Base-by-base conservation (phyloP, 2,797 vertebrate species). In the Diplodus sargus region DNA sequence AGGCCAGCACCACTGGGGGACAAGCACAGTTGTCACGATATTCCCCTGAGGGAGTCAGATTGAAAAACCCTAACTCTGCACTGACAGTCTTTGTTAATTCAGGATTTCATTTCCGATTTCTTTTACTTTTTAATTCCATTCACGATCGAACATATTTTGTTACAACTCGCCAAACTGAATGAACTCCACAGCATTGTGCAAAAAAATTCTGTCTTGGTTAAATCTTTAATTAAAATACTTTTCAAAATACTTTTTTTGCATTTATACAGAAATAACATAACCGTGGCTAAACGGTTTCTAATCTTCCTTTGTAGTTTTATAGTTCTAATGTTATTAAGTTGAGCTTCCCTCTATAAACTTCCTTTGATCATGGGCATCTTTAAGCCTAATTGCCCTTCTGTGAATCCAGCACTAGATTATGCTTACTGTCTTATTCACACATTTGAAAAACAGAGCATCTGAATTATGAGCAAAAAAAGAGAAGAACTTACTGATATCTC, bases 401-500 rank as follows among this genome's bases (percentile, higher is more conserved):
- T 70, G 18, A 76, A 59, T 53, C 42, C 18, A 52, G 58, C n/a
- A 18, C 10, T 4, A 5, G 20, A 62, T 22, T 18, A 39, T 39
- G 34, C 9, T 71, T 23, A 13, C 34, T 67, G 18, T 64, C 28
- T 60, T 63, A 42, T 34, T 75, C 15, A 45, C 5, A 15, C 54
- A 14, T 45, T 34, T 14, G 11, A 42, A 57, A 67, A 30, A 81
- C 69, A 63, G 1, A 25, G 3, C 34, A 17, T 70, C 17, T 51
- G 18, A 76, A 34, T 1, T 13, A 30, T 28, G 20, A 57, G 10
- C 54, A 48, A 73, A 13, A 22, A 34, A 43, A 54, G 39, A 23
- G 15, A 57, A 23, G 18, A 47, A 48, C 97, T 91, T 94, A 99
- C 98, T 77, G 96, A 97, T 92, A 99, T 99, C 93, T 99, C 98